Base-by-base conservation (phyloP, 2,113 vertebrate genomes). In the Thomomys bottae region DNA sequence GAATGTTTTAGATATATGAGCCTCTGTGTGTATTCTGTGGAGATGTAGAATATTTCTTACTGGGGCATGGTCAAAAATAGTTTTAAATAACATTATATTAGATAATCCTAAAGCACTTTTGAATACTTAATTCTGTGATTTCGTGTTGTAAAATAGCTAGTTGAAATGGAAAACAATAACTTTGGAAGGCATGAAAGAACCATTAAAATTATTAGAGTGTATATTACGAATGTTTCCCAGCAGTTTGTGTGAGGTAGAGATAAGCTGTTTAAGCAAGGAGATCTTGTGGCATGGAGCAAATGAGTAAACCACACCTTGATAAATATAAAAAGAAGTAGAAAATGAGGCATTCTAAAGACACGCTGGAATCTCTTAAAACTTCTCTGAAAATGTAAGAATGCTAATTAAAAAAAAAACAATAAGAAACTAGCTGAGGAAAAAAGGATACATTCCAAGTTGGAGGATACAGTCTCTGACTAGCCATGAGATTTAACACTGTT, bases 31-130 rank as follows among this genome's bases (percentile, higher is more conserved):
- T 40, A 38, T 32, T 11, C n/a, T 61, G 9, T 3, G 45, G 3
- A 59, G 40, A 24, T 63, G 0, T 5, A 66, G 11, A 94, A 80
- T 14, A 59, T 73, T 84, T 94, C 24, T 94, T 57, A 59, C 32
- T 61, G 28, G 21, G 30, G 82, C 23, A 64, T 36, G 20, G 23
- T 78, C 15, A 92, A 93, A 94, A 83, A 63, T 30, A 87, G 54
- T 75, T 94, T 80, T 77, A 1, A 73, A 89, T 10, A 91, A 26
- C 26, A 82, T 5, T 61, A 14, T 0, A 59, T 28, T 78, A 77
- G 45, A 78, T 64, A 90, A 6, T 11, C 34, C 10, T 68, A 61
- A 88, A 90, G 7, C 82, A 20, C 2, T 77, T 90, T 81, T 34
- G n/a, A 89, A 64, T 68, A 76, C 11, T 66, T 84, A 36, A 45